These are phyloP conservation scores for Caenorhabditis drosophilae DNA, from an alignment of 2,888 invertebrate genomes.

Conservation along the genomic window DNA sequence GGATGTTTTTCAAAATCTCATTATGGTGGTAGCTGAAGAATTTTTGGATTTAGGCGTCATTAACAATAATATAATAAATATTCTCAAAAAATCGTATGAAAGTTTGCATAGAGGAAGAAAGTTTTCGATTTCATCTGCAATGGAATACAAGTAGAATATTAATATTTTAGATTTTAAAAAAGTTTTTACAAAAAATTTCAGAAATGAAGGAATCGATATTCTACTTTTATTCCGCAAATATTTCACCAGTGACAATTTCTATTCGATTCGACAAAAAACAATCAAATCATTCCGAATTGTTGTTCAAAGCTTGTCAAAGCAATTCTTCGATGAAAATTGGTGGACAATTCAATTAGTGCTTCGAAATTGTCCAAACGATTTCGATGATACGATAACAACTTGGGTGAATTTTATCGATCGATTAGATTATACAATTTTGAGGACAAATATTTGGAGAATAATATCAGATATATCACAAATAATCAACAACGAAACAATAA, in stretches of 20 bases:
- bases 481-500: slow-evolving; percentile 1
- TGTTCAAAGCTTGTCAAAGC: slow-evolving; percentile 9
- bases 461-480: slow-evolving; percentile 14
- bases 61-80: background rate
- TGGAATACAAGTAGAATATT: slow-evolving; percentile 12
- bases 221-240: slow-evolving; percentile 10
- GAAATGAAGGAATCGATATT: slow-evolving; percentile 22
- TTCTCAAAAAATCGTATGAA: slow-evolving; percentile 20
- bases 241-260: slow-evolving; percentile 14
- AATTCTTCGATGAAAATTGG: slow-evolving; percentile 25
- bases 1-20: slow-evolving; percentile 11
- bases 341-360: slow-evolving; percentile 13
- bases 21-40: slow-evolving; percentile 11
- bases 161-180: background rate
- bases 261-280: slow-evolving; percentile 4
- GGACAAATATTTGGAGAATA: slow-evolving; percentile 22
- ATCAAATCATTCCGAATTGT: slow-evolving; percentile 10
- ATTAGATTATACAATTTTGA: slow-evolving; percentile 6
- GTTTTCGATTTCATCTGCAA: slow-evolving; percentile 16
- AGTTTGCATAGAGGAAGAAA: slow-evolving; percentile 15
- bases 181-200: background rate
- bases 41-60: background rate
- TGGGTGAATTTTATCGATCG: slow-evolving; percentile 19
- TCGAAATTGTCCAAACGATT: slow-evolving; percentile 6
- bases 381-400: slow-evolving; percentile 3